Conservation (phyloP, 1,140 invertebrate species). For the Pygmarrhopalites habei region DNA sequence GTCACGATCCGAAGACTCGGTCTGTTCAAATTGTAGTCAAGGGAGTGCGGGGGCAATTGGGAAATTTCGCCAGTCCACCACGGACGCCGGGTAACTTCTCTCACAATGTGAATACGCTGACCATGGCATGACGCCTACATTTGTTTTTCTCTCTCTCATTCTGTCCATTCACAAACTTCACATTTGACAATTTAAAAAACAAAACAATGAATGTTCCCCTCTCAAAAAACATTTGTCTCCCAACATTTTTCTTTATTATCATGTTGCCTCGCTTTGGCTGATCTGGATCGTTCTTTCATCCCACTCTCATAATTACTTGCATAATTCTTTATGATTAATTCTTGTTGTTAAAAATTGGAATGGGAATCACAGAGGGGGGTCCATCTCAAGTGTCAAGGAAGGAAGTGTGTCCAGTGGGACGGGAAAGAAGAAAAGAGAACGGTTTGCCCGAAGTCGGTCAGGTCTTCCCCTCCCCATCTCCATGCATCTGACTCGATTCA, state of each 20-base stretch:
- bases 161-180: no score
- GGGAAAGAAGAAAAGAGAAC: conserved; percentile 36
- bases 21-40: conserved; percentile 59
- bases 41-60: conserved; percentile 32
- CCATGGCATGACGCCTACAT: no score
- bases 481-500: conserved; percentile 34
- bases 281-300: no score
- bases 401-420: conserved; percentile 9
- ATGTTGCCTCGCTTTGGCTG: no score
- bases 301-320: no score
- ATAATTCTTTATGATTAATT: no score
- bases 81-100: conserved; percentile 26
- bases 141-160: no score
- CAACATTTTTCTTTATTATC: no score
- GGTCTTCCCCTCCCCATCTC: conserved; percentile 32
- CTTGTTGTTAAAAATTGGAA: no score
- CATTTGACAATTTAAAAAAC: no score
- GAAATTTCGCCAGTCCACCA: conserved; percentile 23
- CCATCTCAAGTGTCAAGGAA: conserved; percentile 24
- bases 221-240: no score
- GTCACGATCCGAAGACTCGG: conserved; percentile 69
- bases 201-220: no score
- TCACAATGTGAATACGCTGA: background rate
- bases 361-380: conserved; percentile 17
- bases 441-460: conserved; percentile 34